A percentile compares a stretch with the other conserved stretches of the same genome.
These are phyloP conservation scores for Argentina silus DNA, from an alignment of 2,797 vertebrate species.

Conservation along the genomic window DNA sequence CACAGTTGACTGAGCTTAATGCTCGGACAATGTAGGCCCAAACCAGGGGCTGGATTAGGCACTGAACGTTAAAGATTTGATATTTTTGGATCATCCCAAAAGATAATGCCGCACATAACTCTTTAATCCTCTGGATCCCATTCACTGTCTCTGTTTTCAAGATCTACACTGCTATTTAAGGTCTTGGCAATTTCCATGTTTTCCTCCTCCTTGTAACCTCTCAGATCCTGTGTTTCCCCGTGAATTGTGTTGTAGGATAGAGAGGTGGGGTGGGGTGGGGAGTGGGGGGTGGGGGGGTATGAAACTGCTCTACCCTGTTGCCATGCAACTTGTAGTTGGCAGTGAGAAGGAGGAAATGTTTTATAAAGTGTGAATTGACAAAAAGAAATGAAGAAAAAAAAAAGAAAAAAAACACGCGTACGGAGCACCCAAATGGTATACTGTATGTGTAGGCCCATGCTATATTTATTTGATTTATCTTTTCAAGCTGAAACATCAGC, in stretches of 20 bases:
- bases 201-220: slow-evolving; percentile 54
- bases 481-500: slow-evolving; percentile 32
- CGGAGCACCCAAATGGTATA: slow-evolving; percentile 2
- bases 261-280: slow-evolving; percentile 20
- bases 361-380: slow-evolving; percentile 52
- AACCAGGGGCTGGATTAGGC: slow-evolving; percentile 73
- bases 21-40: slow-evolving; percentile 60
- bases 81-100: slow-evolving; percentile 74
- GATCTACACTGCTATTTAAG: slow-evolving; percentile 59
- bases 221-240: slow-evolving; percentile 63
- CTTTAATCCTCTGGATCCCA: slow-evolving; percentile 68
- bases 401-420: not conserved
- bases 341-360: slow-evolving; percentile 51
- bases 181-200: slow-evolving; percentile 62
- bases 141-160: slow-evolving; percentile 64
- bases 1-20: slow-evolving; percentile 60
- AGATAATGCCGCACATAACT: slow-evolving; percentile 66
- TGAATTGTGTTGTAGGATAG: slow-evolving; percentile 60
- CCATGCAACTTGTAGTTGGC: slow-evolving; percentile 67
- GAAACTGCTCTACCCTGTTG: slow-evolving; percentile 54
- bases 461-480: slow-evolving; percentile 40
- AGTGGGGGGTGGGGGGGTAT: slow-evolving; percentile 48
- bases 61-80: slow-evolving; percentile 73
- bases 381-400: slow-evolving; percentile 33
- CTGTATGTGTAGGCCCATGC: slow-evolving; percentile 15